A percentile compares a stretch with the other conserved stretches of the same genome.
Evolutionary conservation across 2,888 invertebrate genomes (phyloP).

Genomic region (Aporophyla lueneburgensis): DNA sequence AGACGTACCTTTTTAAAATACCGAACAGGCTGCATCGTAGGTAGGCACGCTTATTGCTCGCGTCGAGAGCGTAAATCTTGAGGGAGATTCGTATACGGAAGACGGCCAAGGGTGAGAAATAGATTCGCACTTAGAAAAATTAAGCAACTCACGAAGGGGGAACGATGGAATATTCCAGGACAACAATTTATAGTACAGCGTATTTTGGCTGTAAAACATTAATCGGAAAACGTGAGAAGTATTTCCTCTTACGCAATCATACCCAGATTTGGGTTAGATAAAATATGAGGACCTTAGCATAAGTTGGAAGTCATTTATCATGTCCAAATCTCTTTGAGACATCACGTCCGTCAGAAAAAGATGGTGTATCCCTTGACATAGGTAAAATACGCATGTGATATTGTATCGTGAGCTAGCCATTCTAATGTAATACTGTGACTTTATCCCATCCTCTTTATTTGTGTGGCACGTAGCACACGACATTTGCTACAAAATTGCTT

Average conservation of each 20-base stretch:
- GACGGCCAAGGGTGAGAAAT: constrained; percentile 83
- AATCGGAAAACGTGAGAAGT: constrained; percentile 33
- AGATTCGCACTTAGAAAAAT: constrained; percentile 88
- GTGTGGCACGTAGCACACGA: constrained; percentile 88
- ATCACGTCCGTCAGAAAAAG: constrained; percentile 68
- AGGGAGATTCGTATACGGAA: constrained; percentile 77
- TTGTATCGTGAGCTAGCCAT: constrained; percentile 79
- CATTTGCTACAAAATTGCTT: constrained; percentile 90
- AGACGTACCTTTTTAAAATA: constrained; percentile 88
- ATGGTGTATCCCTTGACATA: constrained; percentile 63
- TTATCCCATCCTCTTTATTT: constrained; percentile 88
- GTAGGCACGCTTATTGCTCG: constrained; percentile 85
- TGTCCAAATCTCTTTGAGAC: constrained; percentile 63
- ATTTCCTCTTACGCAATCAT: constrained; percentile 37
- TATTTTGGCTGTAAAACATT: constrained; percentile 26
- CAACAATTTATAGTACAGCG: constrained; percentile 49
- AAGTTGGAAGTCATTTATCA: constrained; percentile 62
- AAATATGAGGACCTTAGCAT: constrained; percentile 51
- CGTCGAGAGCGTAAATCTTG: constrained; percentile 87
- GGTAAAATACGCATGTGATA: constrained; percentile 67
- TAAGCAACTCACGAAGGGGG: constrained; percentile 77
- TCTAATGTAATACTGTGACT: constrained; percentile 82
- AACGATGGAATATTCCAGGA: constrained; percentile 64
- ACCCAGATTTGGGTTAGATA: constrained; percentile 52
- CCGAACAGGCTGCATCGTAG: constrained; percentile 80